phyloP scores from a whole-genome alignment of 2,797 vertebrate genomes.

The Periparus ater region DNA sequence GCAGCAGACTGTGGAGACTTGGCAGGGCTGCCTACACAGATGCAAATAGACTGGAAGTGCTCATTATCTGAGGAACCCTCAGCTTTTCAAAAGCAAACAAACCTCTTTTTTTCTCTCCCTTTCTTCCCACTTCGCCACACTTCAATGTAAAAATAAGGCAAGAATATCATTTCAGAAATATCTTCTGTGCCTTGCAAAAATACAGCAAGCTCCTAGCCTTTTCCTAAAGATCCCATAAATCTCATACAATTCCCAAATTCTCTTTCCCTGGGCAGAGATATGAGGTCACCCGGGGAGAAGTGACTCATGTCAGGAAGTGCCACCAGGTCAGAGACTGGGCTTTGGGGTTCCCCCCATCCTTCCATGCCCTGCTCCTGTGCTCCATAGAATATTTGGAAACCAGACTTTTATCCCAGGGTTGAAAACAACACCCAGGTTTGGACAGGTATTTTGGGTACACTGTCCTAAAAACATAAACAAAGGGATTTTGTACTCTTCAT shows the following conservation, averaged over 20 bases:
- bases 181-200: neutral
- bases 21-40: conserved; percentile 4
- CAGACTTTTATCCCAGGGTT: neutral
- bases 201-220: neutral
- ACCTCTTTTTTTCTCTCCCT: neutral
- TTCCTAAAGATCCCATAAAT: neutral
- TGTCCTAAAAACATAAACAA: neutral
- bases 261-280: neutral
- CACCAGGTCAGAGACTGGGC: neutral
- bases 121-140: neutral
- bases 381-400: neutral
- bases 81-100: conserved; percentile 26
- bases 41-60: neutral
- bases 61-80: neutral
- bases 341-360: neutral
- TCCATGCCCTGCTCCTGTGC: neutral
- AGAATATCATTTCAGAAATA: neutral
- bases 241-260: neutral
- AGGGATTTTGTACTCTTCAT: neutral
- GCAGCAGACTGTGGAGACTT: neutral
- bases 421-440: neutral
- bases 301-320: neutral
- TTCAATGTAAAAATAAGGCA: neutral
- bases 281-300: neutral
- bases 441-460: fast-evolving